Percentiles rank a stretch among this genome's conserved stretches.
phyloP scores from a whole-genome alignment of 2,888 invertebrate species.

The Dicyrtoma fusca region DNA sequence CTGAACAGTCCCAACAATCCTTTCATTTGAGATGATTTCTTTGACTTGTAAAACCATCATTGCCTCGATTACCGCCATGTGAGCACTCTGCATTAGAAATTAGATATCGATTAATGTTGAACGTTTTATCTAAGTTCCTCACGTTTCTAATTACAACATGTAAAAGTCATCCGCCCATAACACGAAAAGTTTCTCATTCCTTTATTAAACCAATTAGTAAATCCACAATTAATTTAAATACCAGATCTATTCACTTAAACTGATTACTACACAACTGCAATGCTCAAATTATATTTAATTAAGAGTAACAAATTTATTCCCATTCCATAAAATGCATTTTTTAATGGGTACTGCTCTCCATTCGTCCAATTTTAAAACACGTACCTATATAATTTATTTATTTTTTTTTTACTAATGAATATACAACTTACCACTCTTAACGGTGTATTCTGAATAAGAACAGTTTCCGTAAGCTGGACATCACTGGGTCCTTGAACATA shows the following conservation, averaged over 20 bases:
- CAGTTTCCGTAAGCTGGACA: conserved; percentile 89
- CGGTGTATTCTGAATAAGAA: conserved; percentile 93
- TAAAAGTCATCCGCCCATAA: neutral
- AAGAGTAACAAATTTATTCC: too few relatives aligned
- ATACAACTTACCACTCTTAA: conserved; percentile 78
- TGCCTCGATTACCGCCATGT: conserved; percentile 94
- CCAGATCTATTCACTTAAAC: too few relatives aligned
- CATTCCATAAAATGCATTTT: too few relatives aligned
- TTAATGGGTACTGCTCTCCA: too few relatives aligned
- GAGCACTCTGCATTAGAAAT: conserved; percentile 73
- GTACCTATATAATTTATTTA: too few relatives aligned
- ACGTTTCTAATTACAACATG: neutral
- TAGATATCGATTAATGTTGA: neutral
- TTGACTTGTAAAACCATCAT: conserved; percentile 91
- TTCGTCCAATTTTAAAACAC: too few relatives aligned
- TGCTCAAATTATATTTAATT: too few relatives aligned
- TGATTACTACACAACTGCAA: neutral
- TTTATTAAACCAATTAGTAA: too few relatives aligned
- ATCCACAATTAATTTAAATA: too few relatives aligned
- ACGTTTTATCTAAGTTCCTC: neutral
- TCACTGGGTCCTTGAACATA: conserved; percentile 81
- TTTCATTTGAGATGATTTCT: conserved; percentile 86
- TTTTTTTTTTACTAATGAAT: too few relatives aligned
- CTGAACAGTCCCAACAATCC: conserved; percentile 81
- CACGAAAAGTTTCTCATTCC: too few relatives aligned